Evolutionary conservation across 2,888 invertebrate species (phyloP), one percentile per base, ranked within the genome.

Genomic region (Acanthoscelides obtectus): DNA sequence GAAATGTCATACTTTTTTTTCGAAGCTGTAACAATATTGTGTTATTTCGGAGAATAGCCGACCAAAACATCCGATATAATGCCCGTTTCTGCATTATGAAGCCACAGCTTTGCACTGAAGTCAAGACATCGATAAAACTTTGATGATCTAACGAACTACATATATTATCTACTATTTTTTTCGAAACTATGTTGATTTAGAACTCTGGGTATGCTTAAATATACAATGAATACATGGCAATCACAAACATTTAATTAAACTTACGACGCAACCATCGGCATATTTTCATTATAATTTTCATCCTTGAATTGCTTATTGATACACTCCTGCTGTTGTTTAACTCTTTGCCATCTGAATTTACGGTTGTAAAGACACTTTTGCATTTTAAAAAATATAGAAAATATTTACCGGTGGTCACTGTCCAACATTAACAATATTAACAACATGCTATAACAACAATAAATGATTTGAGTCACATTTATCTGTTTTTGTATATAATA

Each of bases 391-490:
- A n/a, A n/a, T n/a, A n/a, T n/a, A n/a, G 80, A 79, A 80, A 80
- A 69, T 19, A 64, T 75, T 70, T 74, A 64, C 64, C 69, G 71
- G 68, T 72, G 72, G 72, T 71, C 66, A 74, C 74, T 77, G 81
- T 80, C 83, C 84, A 85, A 85, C 84, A 84, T 85, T 84, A 86
- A 86, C 86, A 86, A 85, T 84, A 84, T 83, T 83, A 86, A 86
- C 85, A 86, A 86, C 86, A 85, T 86, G 85, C 86, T 84, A 84
- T 80, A 86, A 86, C 84, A 85, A 85, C 84, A 81, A 79, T 80
- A 84, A 83, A 84, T 83, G 83, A 82, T 81, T 81, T 82, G 80
- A 81, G 79, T 81, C 81, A 80, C 80, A 81, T 81, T 79, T 79
- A 80, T 78, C 75, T 78, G 73, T 81, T 76, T 80, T 80, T 81